Base-by-base conservation (phyloP, 2,888 invertebrate genomes). In the Proisotoma minuta region DNA sequence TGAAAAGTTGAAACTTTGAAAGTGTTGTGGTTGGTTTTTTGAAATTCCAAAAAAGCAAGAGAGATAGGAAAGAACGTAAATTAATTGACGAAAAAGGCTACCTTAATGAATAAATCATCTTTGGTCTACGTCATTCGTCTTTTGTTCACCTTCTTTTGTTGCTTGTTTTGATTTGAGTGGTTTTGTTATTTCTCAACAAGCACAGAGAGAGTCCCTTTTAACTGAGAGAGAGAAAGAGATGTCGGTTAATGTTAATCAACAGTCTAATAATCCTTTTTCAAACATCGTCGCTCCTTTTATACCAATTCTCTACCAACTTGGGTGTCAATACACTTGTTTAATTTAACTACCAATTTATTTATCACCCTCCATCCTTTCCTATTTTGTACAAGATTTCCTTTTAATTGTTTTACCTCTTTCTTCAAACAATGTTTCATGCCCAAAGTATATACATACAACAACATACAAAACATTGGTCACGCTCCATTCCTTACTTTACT, bases 81-180 rank as follows among this genome's bases (percentile, higher is more conserved):
- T 69, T 69, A 69, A 69, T 69, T 69, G 69, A 69, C 64, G 69
- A 63, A 64, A 65, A 69, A 65, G 66, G 66, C 66, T 69, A 64
- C 66, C 64, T 64, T 69, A 66, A 66, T 69, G 66, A 69, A 69
- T 69, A 69, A 69, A 69, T 69, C 69, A 69, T 66, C 69, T 61
- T 60, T 58, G 59, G 59, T 62, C 69, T 62, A 66, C 69, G 66
- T 69, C 66, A 62, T 62, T 60, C 58, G 34, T 53, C 64, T 66
- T 65, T 65, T 68, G 65, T 65, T 68, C 61, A 39, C 43, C 40
- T 48, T 61, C 65, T 59, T 68, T 65, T 60, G 62, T 62, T 54
- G 39, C 59, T 65, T 65, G 60, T 61, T 68, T 63, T 59, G 63
- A 67, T 63, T 67, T 63, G 63, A 67, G 62, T 63, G 68, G 60